These are phyloP conservation scores for Myoxocephalus aenaeus DNA, from an alignment of 2,797 vertebrate genomes.

Conservation along the genomic window DNA sequence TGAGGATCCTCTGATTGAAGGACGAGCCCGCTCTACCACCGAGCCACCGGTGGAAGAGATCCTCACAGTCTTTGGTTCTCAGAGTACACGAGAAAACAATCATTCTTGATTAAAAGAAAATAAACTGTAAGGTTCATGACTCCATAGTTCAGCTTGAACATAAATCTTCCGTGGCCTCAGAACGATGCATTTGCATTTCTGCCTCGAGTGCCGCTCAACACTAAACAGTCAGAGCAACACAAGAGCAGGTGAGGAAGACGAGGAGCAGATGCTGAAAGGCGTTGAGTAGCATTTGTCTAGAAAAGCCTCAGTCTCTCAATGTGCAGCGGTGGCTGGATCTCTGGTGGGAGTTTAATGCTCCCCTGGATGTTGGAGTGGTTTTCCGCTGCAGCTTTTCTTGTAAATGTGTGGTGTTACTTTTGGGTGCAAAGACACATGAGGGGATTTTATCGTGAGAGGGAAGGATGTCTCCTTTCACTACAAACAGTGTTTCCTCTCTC, in stretches of 20 bases:
- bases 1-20: too few relatives aligned
- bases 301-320: constrained; percentile 7
- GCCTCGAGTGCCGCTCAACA: neutral
- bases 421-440: neutral
- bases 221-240: neutral
- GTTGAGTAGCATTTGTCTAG: constrained; percentile 5
- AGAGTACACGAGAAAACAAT: too few relatives aligned
- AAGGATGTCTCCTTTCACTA: constrained; percentile 9
- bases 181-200: constrained; percentile 16
- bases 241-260: constrained; percentile 7
- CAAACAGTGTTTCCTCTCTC: neutral
- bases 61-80: too few relatives aligned
- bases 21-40: too few relatives aligned
- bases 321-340: constrained; percentile 3
- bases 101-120: too few relatives aligned
- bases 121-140: too few relatives aligned
- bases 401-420: neutral
- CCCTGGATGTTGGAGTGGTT: neutral
- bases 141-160: constrained; percentile 13
- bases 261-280: constrained; percentile 3
- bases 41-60: too few relatives aligned
- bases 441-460: neutral
- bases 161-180: constrained; percentile 14
- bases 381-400: constrained; percentile 3
- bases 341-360: neutral